Evolutionary conservation across 1,140 invertebrate genomes (phyloP), one percentile per base, ranked within the genome.

Genomic region (Melanaphis sacchari): DNA sequence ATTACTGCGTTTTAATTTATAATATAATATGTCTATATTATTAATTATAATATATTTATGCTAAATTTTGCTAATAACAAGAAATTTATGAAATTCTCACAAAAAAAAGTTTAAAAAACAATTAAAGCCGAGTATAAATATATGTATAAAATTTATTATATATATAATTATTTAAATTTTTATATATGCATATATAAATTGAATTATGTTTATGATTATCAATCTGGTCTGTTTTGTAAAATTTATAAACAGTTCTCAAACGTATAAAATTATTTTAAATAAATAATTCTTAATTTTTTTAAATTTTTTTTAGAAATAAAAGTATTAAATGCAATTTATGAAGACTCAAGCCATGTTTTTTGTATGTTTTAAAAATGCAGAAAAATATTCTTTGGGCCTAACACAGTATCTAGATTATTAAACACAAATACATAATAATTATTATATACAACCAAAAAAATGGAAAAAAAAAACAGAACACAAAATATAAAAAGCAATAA

Each of bases 31-130:
- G 66, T 46, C 90, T 92, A 92, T 92, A 92, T 91, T 89, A 89
- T 89, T 91, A 76, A 59, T 76, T 76, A 76, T 54, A 92, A 81
- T 92, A 92, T 92, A 92, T 92, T 92, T 92, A 81, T 81, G 49
- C 90, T 92, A 92, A 82, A 92, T 92, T 92, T 92, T 92, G 66
- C 90, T 92, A 92, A 92, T 92, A 92, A 92, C 90, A 92, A 92
- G 90, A 92, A 82, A 92, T 82, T 91, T 59, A 90, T 90, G 90
- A 76, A 76, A 91, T 81, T 91, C 66, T 82, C 90, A 81, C 76
- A 91, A 92, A 92, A 90, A 66, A 76, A 76, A 41, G 4, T 36
- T 81, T n/a, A 76, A 91, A 82, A 91, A 89, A 92, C 89, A 66
- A 90, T 66, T 90, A 49, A 92, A 82, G 66, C 90, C 2, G 46